Evolutionary conservation across 2,113 vertebrate species (phyloP).

Genomic region (Thryonomys swinderianus): DNA sequence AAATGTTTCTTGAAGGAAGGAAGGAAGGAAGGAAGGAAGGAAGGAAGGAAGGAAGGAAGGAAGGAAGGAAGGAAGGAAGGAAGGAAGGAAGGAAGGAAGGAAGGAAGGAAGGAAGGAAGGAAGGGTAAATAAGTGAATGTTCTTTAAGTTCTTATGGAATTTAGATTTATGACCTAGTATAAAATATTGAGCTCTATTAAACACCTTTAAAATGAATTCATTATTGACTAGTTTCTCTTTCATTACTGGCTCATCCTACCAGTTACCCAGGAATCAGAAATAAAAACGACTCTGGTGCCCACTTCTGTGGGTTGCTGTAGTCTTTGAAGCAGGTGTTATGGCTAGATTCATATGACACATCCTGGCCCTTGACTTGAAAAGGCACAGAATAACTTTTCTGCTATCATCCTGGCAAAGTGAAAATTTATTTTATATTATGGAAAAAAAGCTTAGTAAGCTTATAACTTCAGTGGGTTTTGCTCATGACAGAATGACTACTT

Average conservation of each 20-base stretch:
- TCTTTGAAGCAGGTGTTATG: background rate
- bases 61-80: background rate
- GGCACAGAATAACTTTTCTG: background rate
- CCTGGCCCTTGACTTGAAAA: background rate
- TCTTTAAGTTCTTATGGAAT: background rate
- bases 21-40: too few species aligned
- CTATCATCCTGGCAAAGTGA: background rate
- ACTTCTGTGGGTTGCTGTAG: background rate
- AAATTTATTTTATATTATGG: background rate
- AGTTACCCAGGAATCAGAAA: background rate
- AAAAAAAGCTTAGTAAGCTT: background rate
- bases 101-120: background rate
- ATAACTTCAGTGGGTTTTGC: background rate
- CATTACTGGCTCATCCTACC: background rate
- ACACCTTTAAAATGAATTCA: background rate
- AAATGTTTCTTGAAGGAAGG: background rate
- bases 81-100: background rate
- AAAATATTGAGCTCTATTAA: constrained; percentile 11
- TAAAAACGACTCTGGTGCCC: background rate
- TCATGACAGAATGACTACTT: background rate
- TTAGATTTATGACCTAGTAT: background rate
- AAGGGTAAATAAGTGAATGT: background rate
- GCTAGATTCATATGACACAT: background rate
- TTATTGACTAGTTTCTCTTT: background rate
- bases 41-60: background rate